Base-by-base conservation (phyloP, 2,113 vertebrate species). In the Patagioenas fasciata region DNA sequence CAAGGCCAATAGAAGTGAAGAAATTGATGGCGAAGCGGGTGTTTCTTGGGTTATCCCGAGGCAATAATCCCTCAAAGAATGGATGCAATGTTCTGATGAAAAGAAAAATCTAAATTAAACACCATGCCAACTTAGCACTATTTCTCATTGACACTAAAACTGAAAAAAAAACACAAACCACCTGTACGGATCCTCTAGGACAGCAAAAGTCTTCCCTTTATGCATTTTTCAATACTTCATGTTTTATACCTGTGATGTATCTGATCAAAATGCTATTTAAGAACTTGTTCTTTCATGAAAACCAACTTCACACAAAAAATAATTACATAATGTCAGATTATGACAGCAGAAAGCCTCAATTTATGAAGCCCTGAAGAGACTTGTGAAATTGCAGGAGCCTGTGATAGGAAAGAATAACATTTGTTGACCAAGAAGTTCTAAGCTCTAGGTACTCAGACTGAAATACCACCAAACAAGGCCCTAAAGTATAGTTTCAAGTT, bases 21-120 rank as follows among this genome's bases (percentile, higher is more conserved):
- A 99, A 99, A 97, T 99, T 99, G 97, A 99, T 99, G 97, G 99
- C 99, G 93, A 99, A 99, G 85, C 99, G 98, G 84, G 99, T 99
- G 93, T 99, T 99, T 93, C 99, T 98, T 94, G 99, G 99, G 95
- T 99, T 99, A 95, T 99, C 99, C 44, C 99, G 99, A 96, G 99
- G 99, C 89, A 99, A 98, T 18, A 99, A 98, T 69, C 99, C 99
- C 97, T 99, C 99, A 94, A 99, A 99, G 98, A 99, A 99, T 3
- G 98, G 97, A 89, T 99, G 99, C 53, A 99, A 95, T 11, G 99
- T 99, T 96, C 99, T 99, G 97, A 66, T 75, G 96, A 95, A 92
- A 77, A 88, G 19, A 97, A 95, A 92, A 17, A 89, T 11, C 31
- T 57, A 4, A 51, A 42, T 94, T 84, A 94, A 93, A 82, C 32